phyloP scores from a whole-genome alignment of 2,888 invertebrate genomes.

The Holacanthella duospinosa region DNA sequence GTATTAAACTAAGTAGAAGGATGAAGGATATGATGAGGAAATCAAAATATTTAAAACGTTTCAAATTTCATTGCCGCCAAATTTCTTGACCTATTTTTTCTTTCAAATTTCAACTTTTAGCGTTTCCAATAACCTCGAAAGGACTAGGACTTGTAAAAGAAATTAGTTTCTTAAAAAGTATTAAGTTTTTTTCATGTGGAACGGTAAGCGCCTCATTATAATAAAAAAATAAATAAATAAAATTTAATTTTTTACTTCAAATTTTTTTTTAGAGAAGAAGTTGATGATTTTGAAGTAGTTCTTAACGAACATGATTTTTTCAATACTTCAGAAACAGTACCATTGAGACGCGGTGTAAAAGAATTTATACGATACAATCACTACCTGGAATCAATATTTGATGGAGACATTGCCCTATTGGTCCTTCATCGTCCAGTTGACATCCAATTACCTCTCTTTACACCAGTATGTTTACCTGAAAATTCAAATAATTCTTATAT shows the following conservation, averaged over 20 bases:
- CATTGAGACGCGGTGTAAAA: conserved; percentile 22
- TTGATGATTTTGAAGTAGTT: conserved; percentile 29
- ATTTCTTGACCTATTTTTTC: too few relatives aligned
- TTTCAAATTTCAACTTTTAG: too few relatives aligned
- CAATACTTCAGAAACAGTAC: conserved; percentile 29
- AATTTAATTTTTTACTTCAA: background rate
- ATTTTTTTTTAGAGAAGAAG: conserved; percentile 24
- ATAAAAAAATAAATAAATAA: too few relatives aligned
- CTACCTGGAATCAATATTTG: conserved; percentile 34
- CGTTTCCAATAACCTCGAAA: too few relatives aligned
- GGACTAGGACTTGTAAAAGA: too few relatives aligned
- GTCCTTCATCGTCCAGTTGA: conserved; percentile 26
- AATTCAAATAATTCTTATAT: conserved; percentile 17
- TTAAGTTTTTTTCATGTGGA: too few relatives aligned
- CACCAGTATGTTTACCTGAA: conserved; percentile 30
- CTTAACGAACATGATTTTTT: conserved; percentile 36
- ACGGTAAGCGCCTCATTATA: too few relatives aligned
- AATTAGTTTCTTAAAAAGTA: too few relatives aligned
- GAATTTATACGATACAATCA: conserved; percentile 34
- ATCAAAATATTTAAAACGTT: too few relatives aligned
- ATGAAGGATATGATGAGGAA: too few relatives aligned
- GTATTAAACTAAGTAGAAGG: too few relatives aligned
- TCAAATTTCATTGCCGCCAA: too few relatives aligned
- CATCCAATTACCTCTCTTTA: conserved; percentile 22
- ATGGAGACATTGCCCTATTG: conserved; percentile 33